Base-by-base conservation (phyloP, 2,888 invertebrate species). In the Spodoptera littoralis region DNA sequence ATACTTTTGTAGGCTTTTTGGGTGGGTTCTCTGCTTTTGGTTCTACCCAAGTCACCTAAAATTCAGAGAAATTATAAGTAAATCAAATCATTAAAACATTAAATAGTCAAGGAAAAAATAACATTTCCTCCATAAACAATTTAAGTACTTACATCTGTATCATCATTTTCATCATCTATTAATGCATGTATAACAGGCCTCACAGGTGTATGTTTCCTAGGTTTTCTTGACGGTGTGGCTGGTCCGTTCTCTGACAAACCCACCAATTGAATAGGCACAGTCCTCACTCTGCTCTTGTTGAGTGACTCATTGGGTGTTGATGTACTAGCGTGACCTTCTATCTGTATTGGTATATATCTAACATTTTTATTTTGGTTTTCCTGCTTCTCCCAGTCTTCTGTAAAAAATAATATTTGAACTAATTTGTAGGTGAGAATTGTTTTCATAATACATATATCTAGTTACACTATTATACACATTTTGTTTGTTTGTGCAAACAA, bases 281-380 rank as follows among this genome's bases (percentile, higher is more conserved):
- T 76, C 46, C 88, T 79, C 6, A 84, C 76, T 62, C 87, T 74
- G 55, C 74, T 80, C 51, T 80, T 90, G 11, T 73, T 72, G 11
- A 52, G 9, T 12, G 81, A 47, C 12, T 89, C 88, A 57, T 87
- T 88, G 3, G 94, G 94, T n/a, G 95, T 94, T 3, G 95, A 95
- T 11, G 95, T 94, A 70, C 92, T 93, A 0, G 94, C 91, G 65
- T 89, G 86, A 4, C 87, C 88, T 52, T 93, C 94, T 59, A 93
- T 61, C 73, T 90, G 89, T 64, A 95, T 92, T 45, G 95, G 95
- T 54, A 95, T 88, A 81, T 93, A 90, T 47, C 92, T 86, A 11
- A 93, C 86, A 77, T 90, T 90, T 69, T 88, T 88, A 52, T 73
- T 79, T 27, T 68, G 70, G 42, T 81, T 88, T 22, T 88, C 84